Conservation (phyloP, 1,140 invertebrate genomes). For the Pseudobourletiella spinata region DNA sequence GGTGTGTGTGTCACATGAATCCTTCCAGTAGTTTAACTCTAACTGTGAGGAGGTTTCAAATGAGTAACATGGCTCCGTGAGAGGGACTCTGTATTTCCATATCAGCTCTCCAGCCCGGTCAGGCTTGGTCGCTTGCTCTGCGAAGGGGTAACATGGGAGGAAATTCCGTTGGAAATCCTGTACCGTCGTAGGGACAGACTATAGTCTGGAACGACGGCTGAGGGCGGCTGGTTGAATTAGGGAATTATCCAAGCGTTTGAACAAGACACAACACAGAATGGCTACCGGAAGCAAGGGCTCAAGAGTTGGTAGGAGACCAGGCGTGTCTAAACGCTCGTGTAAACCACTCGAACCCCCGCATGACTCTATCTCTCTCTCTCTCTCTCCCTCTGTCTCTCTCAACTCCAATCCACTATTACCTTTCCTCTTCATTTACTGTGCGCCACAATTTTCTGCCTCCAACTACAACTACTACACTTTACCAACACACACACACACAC, state of each 20-base stretch:
- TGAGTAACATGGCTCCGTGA: not conserved
- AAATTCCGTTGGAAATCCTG: not conserved
- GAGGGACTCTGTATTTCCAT: not conserved
- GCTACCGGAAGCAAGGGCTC: slow-evolving; percentile 32
- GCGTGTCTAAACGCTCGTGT: slow-evolving; percentile 9
- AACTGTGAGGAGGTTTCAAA: no score
- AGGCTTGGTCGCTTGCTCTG: not conserved
- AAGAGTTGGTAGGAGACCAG: slow-evolving; percentile 2
- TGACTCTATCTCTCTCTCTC: not conserved
- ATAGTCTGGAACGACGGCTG: not conserved
- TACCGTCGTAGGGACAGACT: not conserved
- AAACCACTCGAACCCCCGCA: not conserved
- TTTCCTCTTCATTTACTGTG: not conserved
- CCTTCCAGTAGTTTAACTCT: no score
- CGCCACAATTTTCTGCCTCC: not conserved
- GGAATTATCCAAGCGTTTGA: slow-evolving; percentile 24
- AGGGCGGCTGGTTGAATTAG: slow-evolving; percentile 18
- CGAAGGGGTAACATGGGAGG: not conserved
- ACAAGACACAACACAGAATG: slow-evolving; percentile 18
- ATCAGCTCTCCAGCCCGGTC: no score
- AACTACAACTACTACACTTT: not conserved
- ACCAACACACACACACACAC: not conserved
- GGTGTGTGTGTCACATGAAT: no score
- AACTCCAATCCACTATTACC: not conserved
- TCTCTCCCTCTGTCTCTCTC: not conserved